Base-by-base conservation (phyloP, 2,113 vertebrate genomes). In the Aphyosemion australe region DNA sequence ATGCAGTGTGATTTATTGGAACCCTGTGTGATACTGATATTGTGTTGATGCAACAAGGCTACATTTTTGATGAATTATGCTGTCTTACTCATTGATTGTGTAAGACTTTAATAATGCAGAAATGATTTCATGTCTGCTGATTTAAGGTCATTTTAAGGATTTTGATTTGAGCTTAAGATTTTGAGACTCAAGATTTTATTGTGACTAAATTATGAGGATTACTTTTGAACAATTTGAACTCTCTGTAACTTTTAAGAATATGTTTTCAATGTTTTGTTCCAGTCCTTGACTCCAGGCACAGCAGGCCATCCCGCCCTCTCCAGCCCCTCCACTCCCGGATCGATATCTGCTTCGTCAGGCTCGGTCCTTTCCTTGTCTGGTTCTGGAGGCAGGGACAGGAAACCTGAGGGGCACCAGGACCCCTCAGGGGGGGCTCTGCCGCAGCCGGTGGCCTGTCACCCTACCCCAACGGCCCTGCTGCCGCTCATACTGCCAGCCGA, bases 361-460 rank as follows among this genome's bases (percentile, higher is more conserved):
- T 84, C 85, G 0, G 21, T 73, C 42, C 74, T 89, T 31, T 87
- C 86, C 20, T 78, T 67, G 52, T 87, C 88, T 11, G 85, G 90
- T 15, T 88, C 85, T 4, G 91, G 90, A 45, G 87, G 87, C 43
- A 61, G 89, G 76, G 93, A 92, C 65, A 84, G 89, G 34, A 92
- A 90, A 76, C 80, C 85, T 0, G 90, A 90, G 46, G 91, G 90
- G 4, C 91, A 89, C 70, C 80, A 76, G 63, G 89, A 90, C 14
- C 13, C 77, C 49, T 73, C 79, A 2, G 84, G 78, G 8, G 88
- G 87, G 46, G 32, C 75, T 1, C 79, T 93, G 45, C 91, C 90
- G 51, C 95, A 97, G 87, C 95, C 95, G 0, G 92, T 97, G 16
- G 94, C 95, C 82, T 96, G 95, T 71, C 95, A 97, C 72, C 95